These are phyloP conservation scores for Nestor notabilis DNA, from an alignment of 2,113 vertebrate species.

Conservation along the genomic window DNA sequence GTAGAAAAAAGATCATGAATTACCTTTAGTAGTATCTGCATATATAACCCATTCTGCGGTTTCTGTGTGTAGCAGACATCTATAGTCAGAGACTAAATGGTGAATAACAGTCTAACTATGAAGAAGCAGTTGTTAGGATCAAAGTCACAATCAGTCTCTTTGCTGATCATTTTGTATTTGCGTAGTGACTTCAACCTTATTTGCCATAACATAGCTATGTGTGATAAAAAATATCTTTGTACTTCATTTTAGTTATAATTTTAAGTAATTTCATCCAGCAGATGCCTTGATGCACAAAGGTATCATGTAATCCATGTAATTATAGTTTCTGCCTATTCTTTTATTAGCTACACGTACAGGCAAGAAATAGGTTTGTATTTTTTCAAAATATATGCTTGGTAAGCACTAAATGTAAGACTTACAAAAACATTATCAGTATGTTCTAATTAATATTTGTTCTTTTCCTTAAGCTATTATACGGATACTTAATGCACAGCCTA, in stretches of 20 bases:
- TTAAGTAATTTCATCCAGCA: constrained; percentile 7
- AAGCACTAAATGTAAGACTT: constrained; percentile 60
- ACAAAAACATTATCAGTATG: constrained; percentile 73
- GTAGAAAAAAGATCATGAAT: not conserved
- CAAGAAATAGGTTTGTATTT: constrained; percentile 31
- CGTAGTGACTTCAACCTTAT: not conserved
- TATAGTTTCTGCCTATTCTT: constrained; percentile 36
- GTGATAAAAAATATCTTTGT: not conserved
- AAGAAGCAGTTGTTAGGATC: not conserved
- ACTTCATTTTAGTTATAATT: constrained; percentile 7
- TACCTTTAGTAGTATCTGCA: not conserved
- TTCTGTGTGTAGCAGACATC: not conserved
- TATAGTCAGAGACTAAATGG: not conserved
- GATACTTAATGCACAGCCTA: constrained; percentile 82
- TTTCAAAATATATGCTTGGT: constrained; percentile 26
- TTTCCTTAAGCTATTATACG: constrained; percentile 77
- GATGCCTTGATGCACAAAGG: not conserved
- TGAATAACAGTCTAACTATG: not conserved
- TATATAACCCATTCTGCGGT: not conserved
- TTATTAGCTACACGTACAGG: not conserved
- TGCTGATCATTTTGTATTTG: not conserved
- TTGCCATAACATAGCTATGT: not conserved
- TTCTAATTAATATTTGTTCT: constrained; percentile 80
- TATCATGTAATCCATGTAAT: constrained; percentile 49
- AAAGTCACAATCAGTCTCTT: not conserved